Conservation (phyloP, 1,140 invertebrate genomes). For the Bombus breviceps region DNA sequence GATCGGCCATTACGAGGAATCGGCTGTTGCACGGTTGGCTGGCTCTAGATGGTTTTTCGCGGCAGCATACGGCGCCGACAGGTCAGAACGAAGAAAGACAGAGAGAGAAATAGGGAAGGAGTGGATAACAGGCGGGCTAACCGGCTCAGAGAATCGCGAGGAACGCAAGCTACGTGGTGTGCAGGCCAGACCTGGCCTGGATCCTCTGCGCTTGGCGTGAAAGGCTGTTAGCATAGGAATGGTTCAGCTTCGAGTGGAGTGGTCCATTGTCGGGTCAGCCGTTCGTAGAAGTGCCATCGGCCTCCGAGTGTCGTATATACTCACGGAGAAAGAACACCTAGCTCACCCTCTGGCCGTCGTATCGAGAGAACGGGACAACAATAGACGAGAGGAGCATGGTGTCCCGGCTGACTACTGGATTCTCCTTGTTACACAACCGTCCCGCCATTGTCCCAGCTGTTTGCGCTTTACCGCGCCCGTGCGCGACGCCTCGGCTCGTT, state of each 20-base stretch:
- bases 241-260: slow-evolving; percentile 78
- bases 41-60: slow-evolving; percentile 57
- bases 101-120: slow-evolving; percentile 32
- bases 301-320: slow-evolving; percentile 70
- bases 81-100: not conserved
- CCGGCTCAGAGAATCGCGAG: slow-evolving; percentile 12
- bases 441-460: slow-evolving; percentile 60
- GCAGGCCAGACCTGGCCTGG: slow-evolving; percentile 28
- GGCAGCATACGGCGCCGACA: slow-evolving; percentile 19
- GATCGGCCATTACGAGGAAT: slow-evolving; percentile 46
- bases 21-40: slow-evolving; percentile 33
- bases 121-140: slow-evolving; percentile 24
- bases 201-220: slow-evolving; percentile 73
- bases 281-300: slow-evolving; percentile 76
- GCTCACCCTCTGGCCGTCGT: not conserved
- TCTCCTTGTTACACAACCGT: slow-evolving; percentile 60
- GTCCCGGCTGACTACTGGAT: slow-evolving; percentile 56
- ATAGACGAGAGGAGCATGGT: slow-evolving; percentile 50
- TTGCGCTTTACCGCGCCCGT: slow-evolving; percentile 56
- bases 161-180: not conserved
- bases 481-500: slow-evolving; percentile 24
- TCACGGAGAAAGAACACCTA: slow-evolving; percentile 68
- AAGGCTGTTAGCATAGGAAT: slow-evolving; percentile 81
- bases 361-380: slow-evolving; percentile 65
- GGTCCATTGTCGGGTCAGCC: slow-evolving; percentile 79